Base-by-base conservation (phyloP, 2,797 vertebrate genomes). In the Sebastes hubbsi region DNA sequence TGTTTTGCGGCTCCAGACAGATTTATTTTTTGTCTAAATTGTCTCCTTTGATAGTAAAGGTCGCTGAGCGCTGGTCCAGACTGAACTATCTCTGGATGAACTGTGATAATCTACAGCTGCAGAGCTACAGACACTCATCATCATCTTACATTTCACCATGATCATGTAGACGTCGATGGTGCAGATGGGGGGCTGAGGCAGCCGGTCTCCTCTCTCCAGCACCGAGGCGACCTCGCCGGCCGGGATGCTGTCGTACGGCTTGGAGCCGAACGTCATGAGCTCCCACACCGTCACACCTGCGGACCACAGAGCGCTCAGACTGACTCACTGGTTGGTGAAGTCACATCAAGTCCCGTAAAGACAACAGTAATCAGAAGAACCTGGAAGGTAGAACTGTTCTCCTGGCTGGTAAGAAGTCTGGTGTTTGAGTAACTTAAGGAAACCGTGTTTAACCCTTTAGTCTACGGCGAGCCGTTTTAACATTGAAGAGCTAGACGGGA, bases 131-230 rank as follows among this genome's bases (percentile, higher is more conserved):
- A 38, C 36, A 38, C 11, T 38, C 11, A 38, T 13, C 36, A 5
- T 56, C 32, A 34, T 10, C 96, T 97, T 96, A 99, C 98, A 99
- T 94, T 99, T 99, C 86, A 99, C 97, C 97, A 99, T 98, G 92
- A 98, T 97, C 98, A 99, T 99, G 92, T 99, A 99, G 75, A 99
- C 97, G 0, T 99, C 98, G 1, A 98, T 98, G 87, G 98, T 99
- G 88, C 98, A 98, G 89, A 98, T 96, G 3, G 96, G 97, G 0
- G 98, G 98, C 86, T 99, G 98, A 0, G 98, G 97, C 65, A 99
- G 93, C 13, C 98, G 97, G 29, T 99, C 98, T 61, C 98, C 98
- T 75, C 97, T 97, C 92, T 98, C 98, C 92, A 99, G 90, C 77
- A 97, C 92, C 1, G 94, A 95, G 0, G 97, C 95, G 78, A 99